phyloP scores from a whole-genome alignment of 2,797 vertebrate species.

The Carcharodon carcharias region DNA sequence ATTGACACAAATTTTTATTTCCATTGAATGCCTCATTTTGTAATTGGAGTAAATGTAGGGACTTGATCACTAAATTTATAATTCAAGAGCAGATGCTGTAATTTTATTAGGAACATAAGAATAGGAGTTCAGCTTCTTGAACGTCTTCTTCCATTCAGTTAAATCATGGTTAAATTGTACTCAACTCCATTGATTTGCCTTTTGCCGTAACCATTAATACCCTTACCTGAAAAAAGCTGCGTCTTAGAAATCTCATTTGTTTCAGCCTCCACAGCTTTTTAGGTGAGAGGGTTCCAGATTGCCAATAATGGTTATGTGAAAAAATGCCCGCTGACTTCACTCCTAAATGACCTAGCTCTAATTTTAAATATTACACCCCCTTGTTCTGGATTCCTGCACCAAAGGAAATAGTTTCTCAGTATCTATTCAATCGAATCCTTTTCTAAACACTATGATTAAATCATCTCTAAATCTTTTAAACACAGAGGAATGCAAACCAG shows the following conservation, averaged over 20 bases:
- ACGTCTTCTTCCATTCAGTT: not conserved
- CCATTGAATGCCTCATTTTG: not conserved
- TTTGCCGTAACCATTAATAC: not conserved
- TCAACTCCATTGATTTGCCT: not conserved
- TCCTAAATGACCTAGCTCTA: not conserved
- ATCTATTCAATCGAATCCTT: not conserved
- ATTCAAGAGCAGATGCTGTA: not conserved
- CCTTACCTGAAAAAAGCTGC: not conserved
- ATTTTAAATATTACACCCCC: not conserved
- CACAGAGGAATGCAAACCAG: not conserved
- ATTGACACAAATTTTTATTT: not conserved
- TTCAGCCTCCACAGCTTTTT: not conserved
- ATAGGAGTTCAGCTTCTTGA: not conserved
- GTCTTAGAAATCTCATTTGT: not conserved
- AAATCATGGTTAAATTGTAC: not conserved
- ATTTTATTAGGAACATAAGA: not conserved
- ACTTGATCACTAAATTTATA: not conserved
- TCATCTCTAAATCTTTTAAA: not conserved
- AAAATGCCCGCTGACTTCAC: not conserved
- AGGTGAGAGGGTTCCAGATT: not conserved
- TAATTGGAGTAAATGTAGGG: not conserved
- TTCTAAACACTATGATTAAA: not conserved
- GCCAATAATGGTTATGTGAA: not conserved
- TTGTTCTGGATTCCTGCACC: not conserved
- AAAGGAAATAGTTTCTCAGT: not conserved